Base-by-base conservation (phyloP, 2,113 vertebrate species). In the Oplegnathus fasciatus region DNA sequence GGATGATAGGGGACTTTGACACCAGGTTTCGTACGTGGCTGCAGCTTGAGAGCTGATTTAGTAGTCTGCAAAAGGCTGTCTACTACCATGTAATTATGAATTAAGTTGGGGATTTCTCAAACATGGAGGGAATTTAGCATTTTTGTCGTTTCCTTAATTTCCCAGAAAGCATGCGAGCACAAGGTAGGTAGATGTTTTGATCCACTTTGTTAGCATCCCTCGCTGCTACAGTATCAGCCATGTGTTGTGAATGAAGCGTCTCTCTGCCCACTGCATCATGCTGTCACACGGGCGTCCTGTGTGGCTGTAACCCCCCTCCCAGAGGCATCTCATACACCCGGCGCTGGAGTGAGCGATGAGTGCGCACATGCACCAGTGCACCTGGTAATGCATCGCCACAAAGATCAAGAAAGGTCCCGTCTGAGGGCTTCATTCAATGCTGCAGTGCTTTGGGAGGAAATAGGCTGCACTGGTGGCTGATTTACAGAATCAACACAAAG, bases 381-480 rank as follows among this genome's bases (percentile, higher is more conserved):
- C 88, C 88, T 91, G 91, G 86, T 92, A 94, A 94, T 93, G 91
- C 93, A 85, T 92, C 77, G 88, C 83, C 91, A 80, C 88, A 91
- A 65, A 93, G 93, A 93, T 94, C 91, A 89, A 91, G 89, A 93
- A 91, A 92, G 91, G 91, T 90, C 89, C 82, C 71, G 72, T 91
- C 89, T 89, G 87, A 91, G 89, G 88, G 89, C 90, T 94, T 93
- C 91, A 91, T 91, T 92, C 88, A 91, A 82, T 65, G 88, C 86
- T 78, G 90, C 91, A 86, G 82, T 83, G 91, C 90, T 92, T 86
- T 88, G 79, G 82, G 84, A 82, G 82, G 90, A 92, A 92, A 89
- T 86, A 85, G 88, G 86, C 86, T 90, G 86, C 88, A 78, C 80
- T 75, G 75, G 86, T 87, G 83, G 90, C 88, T 85, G 89, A 92